Conservation (phyloP, 2,113 vertebrate genomes). For the Fukomys damarensis region DNA sequence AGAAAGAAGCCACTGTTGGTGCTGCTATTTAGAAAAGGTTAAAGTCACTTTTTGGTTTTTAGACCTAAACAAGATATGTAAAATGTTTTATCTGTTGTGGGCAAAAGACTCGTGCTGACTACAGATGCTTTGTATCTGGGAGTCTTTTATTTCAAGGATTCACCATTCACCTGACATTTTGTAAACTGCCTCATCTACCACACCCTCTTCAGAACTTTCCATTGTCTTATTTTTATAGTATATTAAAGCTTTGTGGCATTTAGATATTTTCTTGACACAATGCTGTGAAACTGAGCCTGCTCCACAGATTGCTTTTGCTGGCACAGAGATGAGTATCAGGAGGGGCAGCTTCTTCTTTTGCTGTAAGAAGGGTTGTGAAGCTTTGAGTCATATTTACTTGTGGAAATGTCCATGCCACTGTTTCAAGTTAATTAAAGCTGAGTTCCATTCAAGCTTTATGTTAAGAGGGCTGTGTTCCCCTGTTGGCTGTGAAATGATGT, state of each 20-base stretch:
- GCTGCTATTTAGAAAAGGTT: conserved; percentile 29
- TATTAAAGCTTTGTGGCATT: conserved; percentile 35
- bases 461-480: neutral
- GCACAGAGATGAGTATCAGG: conserved; percentile 35
- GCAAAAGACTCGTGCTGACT: neutral
- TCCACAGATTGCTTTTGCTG: conserved; percentile 5
- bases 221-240: conserved; percentile 30
- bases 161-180: conserved; percentile 49
- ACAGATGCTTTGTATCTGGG: conserved; percentile 49
- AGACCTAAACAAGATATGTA: conserved; percentile 9
- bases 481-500: neutral
- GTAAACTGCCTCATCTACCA: conserved; percentile 30
- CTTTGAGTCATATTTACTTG: conserved; percentile 20
- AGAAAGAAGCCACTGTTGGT: conserved; percentile 19
- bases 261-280: conserved; percentile 47
- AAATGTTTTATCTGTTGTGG: conserved; percentile 52
- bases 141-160: conserved; percentile 37
- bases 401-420: neutral
- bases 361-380: neutral
- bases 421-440: conserved; percentile 14
- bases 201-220: conserved; percentile 22
- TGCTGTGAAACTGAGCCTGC: conserved; percentile 14
- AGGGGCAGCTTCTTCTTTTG: neutral
- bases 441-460: neutral
- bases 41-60: conserved; percentile 51